Evolutionary conservation across 2,113 vertebrate genomes (phyloP).

Genomic region (Epinephelus cyanopodus): DNA sequence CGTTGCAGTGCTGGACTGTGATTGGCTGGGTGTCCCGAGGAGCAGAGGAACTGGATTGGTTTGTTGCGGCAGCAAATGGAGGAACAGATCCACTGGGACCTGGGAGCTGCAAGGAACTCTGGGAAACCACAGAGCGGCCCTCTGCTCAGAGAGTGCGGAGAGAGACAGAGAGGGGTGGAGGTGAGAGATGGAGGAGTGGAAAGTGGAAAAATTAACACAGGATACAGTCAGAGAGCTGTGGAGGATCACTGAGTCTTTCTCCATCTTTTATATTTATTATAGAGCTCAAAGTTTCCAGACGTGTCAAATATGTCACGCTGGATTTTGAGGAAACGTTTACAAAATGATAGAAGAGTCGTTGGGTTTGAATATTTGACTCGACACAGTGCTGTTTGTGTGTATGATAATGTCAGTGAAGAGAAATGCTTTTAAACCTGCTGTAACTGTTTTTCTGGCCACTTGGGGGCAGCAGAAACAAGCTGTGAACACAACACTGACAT

Average conservation of each 20-base stretch:
- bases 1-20: slow-evolving; percentile 28
- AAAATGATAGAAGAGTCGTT: neutral
- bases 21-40: slow-evolving; percentile 61
- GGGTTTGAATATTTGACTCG: too few species aligned
- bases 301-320: neutral
- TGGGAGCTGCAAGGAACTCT: slow-evolving; percentile 60
- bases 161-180: neutral
- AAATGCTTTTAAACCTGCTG: neutral
- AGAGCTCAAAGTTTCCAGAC: neutral
- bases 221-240: neutral
- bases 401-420: neutral
- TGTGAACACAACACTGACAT: neutral
- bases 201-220: neutral
- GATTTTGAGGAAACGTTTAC: neutral
- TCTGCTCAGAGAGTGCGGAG: neutral
- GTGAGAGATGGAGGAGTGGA: slow-evolving; percentile 4
- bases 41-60: slow-evolving; percentile 48
- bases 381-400: too few species aligned
- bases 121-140: slow-evolving; percentile 45
- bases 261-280: neutral
- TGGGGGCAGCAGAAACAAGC: too few species aligned
- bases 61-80: slow-evolving; percentile 54
- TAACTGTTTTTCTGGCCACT: too few species aligned
- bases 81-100: slow-evolving; percentile 62
- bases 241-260: neutral